Base-by-base conservation (phyloP, 2,113 vertebrate genomes). In the Elephantulus edwardii region DNA sequence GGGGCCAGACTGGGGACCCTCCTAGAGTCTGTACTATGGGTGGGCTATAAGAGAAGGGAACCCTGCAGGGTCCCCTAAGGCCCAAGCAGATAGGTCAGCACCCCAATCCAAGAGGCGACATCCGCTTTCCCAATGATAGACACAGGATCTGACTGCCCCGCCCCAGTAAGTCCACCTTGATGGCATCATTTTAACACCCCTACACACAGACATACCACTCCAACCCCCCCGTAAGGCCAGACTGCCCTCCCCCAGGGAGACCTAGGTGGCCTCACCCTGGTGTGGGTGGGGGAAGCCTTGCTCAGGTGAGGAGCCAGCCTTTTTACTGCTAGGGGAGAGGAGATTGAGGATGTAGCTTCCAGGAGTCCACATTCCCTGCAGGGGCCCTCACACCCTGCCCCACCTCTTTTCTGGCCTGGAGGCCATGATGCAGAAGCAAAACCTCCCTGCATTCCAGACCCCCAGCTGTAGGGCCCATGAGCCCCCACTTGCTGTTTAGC, bases 1-100 rank as follows among this genome's bases (percentile, higher is more conserved):
- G 93, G 92, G 94, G 74, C 82, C 86, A 83, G 86, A 42, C 52
- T 83, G 80, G 87, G 52, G 48, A 50, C 48, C 60, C 58, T 46
- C 77, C 35, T 6, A 35, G 70, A 72, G 84, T 54, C 90, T 71
- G 87, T 78, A 46, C 75, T 89, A 40, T 56, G 52, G 33, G 50
- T 77, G 86, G 42, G 56, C n/a, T 66, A 72, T 42, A 64, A 64
- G 46, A 60, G 66, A 62, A 89, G n/a, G 75, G 33, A 91, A 87
- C 40, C 70, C 88, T 66, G 85, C 54, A 22, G n/a, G 46, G 17
- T 46, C 42, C 70, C 54, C 7, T 71, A 50, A 44, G 33, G 22
- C 76, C 79, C 90, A 72, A 79, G 68, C 80, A 87, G 90, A 81
- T 30, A 5, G n/a, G 56, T 86, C 46, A 74, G 89, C 56, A 72